Conservation (phyloP, 2,888 invertebrate species). For the Eumacrocentrus americanus region DNA sequence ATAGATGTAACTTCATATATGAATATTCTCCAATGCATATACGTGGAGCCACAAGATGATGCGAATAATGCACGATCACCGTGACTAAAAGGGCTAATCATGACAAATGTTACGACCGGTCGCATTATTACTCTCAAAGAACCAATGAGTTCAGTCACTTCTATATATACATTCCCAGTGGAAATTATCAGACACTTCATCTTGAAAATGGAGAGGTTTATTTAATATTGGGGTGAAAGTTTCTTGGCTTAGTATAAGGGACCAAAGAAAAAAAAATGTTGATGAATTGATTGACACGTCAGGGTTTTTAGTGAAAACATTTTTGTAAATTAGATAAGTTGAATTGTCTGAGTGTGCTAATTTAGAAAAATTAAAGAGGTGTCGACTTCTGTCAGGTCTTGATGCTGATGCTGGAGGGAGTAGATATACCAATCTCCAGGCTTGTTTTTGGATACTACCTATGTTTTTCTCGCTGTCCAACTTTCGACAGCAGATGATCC, state of each 20-base stretch:
- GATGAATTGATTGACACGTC: too few relatives aligned
- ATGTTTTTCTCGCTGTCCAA: conserved; percentile 34
- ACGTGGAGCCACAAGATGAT: conserved; percentile 32
- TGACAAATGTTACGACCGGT: conserved; percentile 52
- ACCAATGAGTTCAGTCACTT: conserved; percentile 10
- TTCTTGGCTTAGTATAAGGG: too few relatives aligned
- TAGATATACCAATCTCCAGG: conserved; percentile 12
- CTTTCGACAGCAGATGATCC: conserved; percentile 35
- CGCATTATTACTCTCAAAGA: conserved; percentile 27
- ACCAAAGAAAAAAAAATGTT: too few relatives aligned
- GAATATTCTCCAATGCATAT: neutral
- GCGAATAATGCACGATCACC: conserved; percentile 49
- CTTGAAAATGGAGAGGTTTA: too few relatives aligned
- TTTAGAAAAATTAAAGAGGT: neutral
- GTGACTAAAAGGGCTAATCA: conserved; percentile 59
- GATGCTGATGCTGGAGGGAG: neutral
- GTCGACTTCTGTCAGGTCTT: conserved; percentile 10
- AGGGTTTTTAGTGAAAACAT: too few relatives aligned
- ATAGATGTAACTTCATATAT: too few relatives aligned
- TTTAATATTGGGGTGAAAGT: too few relatives aligned
- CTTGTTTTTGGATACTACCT: conserved; percentile 23
- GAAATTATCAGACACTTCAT: conserved; percentile 9
- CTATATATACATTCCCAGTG: neutral
- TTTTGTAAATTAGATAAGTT: too few relatives aligned
- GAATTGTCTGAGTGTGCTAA: neutral